These are phyloP conservation scores for Percina caprodes DNA, from an alignment of 2,113 vertebrate genomes.

Conservation along the genomic window DNA sequence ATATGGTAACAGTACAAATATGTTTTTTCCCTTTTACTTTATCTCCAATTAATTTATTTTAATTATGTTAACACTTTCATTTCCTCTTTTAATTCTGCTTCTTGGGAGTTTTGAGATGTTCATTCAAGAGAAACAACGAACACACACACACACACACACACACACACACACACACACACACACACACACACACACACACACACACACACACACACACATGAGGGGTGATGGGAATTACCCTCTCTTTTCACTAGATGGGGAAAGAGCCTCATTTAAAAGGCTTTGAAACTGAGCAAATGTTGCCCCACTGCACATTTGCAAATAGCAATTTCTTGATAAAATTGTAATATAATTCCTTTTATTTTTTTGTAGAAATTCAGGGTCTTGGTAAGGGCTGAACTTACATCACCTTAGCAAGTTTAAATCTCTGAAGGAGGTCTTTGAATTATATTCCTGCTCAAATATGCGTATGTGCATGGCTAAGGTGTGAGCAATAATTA, in stretches of 20 bases:
- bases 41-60: background rate
- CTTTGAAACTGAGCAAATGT: background rate
- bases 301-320: slow-evolving; percentile 4
- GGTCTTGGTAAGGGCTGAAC: slow-evolving; percentile 9
- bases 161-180: slow-evolving; percentile 19
- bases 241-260: slow-evolving; percentile 77
- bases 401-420: background rate
- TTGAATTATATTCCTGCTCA: background rate
- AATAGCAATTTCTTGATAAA: slow-evolving; percentile 26
- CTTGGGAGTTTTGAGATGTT: background rate
- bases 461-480: background rate
- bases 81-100: slow-evolving; percentile 22
- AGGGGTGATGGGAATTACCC: slow-evolving; percentile 38
- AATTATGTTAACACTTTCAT: background rate
- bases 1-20: slow-evolving; percentile 12
- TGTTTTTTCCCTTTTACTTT: background rate
- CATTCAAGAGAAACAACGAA: slow-evolving; percentile 2
- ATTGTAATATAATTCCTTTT: background rate
- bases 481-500: background rate
- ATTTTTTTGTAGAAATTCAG: slow-evolving; percentile 22
- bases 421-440: background rate
- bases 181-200: slow-evolving; percentile 19
- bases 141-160: slow-evolving; percentile 19
- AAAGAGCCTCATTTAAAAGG: slow-evolving; percentile 68
- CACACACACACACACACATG: slow-evolving; percentile 14